These are phyloP conservation scores for Pedicia rivosa DNA, from an alignment of 2,888 invertebrate species.

Conservation along the genomic window DNA sequence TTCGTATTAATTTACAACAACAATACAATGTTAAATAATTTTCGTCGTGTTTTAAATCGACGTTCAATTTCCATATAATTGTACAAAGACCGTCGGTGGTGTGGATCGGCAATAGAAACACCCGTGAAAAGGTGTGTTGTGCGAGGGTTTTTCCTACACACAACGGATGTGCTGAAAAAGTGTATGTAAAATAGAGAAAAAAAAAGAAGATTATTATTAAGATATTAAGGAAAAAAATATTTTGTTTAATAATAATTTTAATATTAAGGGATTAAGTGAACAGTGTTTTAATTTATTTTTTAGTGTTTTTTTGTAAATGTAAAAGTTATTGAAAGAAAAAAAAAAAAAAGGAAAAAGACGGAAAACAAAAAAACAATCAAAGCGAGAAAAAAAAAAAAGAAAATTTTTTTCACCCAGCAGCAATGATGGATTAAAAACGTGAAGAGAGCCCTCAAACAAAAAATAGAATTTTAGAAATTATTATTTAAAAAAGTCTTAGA, in stretches of 20 bases:
- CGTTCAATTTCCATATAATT: constrained; percentile 2
- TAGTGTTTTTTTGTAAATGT: not conserved
- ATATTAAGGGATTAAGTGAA: too few relatives aligned
- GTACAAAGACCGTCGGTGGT: constrained; percentile 6
- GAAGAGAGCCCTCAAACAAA: too few relatives aligned
- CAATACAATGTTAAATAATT: too few relatives aligned
- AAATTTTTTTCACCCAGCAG: constrained; percentile 2
- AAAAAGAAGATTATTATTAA: not conserved
- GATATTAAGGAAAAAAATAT: constrained; percentile 1
- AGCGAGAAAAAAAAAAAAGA: constrained; percentile 3
- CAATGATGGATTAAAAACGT: constrained; percentile 7
- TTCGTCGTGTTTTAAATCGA: too few relatives aligned
- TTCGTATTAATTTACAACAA: too few relatives aligned
- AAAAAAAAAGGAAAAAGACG: too few relatives aligned
- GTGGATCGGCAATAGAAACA: constrained; percentile 10
- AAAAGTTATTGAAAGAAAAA: not conserved
- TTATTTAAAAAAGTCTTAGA: not conserved
- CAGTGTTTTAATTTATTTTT: too few relatives aligned
- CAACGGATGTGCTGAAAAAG: constrained; percentile 11
- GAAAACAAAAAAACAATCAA: constrained; percentile 3
- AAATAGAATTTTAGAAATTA: too few relatives aligned
- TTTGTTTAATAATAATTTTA: constrained; percentile 1
- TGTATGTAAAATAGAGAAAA: not conserved
- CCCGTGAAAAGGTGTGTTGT: constrained; percentile 16
- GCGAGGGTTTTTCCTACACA: constrained; percentile 16